A percentile compares a stretch with the other conserved stretches of the same genome.
Evolutionary conservation across 2,797 vertebrate species (phyloP).

Genomic region (Bovichtus diacanthus): DNA sequence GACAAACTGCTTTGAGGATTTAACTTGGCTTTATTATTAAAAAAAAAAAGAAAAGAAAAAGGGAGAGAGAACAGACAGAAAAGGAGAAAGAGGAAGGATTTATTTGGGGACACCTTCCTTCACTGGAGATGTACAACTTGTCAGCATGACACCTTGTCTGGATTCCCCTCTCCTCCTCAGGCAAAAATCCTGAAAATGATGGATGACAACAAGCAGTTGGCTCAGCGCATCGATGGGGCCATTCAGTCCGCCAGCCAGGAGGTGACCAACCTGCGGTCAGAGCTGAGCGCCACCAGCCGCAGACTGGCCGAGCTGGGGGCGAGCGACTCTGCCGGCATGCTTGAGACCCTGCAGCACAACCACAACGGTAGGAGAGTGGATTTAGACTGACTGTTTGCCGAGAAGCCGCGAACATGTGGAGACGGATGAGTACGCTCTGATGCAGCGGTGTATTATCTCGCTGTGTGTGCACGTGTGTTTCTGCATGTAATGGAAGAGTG

Average conservation of each 20-base stretch:
- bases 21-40: constrained; percentile 65
- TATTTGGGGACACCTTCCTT: constrained; percentile 57
- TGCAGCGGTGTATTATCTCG: constrained; percentile 20
- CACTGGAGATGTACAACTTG: constrained; percentile 80
- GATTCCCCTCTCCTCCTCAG: constrained; percentile 87
- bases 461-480: constrained; percentile 17
- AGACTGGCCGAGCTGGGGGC: constrained; percentile 92
- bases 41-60: too few relatives aligned
- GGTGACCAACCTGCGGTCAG: constrained; percentile 93
- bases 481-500: constrained; percentile 14
- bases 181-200: constrained; percentile 95
- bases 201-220: constrained; percentile 96
- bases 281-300: constrained; percentile 93
- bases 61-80: constrained; percentile 41
- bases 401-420: constrained; percentile 42
- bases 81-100: constrained; percentile 49
- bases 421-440: constrained; percentile 20
- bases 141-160: constrained; percentile 88
- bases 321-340: constrained; percentile 77
- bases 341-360: constrained; percentile 90
- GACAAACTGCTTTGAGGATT: constrained; percentile 78
- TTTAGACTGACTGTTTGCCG: constrained; percentile 16
- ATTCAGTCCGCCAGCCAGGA: constrained; percentile 95
- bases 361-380: constrained; percentile 75
- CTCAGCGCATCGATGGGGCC: constrained; percentile 93